Evolutionary conservation across 2,113 vertebrate genomes (phyloP).

Genomic region (Sorex araneus): DNA sequence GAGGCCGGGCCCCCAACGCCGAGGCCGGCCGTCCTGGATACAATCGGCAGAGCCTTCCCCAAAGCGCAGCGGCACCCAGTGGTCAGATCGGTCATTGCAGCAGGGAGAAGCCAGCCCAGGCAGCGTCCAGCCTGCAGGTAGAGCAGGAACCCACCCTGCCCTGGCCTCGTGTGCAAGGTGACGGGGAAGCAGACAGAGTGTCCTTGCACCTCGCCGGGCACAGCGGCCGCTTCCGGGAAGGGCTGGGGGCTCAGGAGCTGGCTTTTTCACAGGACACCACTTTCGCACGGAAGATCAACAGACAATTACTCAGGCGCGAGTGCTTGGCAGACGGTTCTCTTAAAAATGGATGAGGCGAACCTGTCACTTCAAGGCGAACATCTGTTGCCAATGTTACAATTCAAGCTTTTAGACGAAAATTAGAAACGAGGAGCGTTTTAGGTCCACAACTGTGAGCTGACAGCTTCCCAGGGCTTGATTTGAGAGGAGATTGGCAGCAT

Average conservation of each 20-base stretch:
- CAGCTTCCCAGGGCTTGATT: slow-evolving; percentile 3
- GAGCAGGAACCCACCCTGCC: no score
- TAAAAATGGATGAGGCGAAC: slow-evolving; percentile 42
- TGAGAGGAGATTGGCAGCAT: slow-evolving; percentile 11
- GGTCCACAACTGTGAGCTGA: slow-evolving; percentile 11
- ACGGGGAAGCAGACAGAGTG: neutral
- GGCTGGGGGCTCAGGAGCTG: no score
- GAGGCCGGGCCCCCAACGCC: no score
- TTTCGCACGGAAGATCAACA: neutral
- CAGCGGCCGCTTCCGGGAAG: fast-evolving
- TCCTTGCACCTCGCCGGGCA: fast-evolving
- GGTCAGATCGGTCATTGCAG: no score
- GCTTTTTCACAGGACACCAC: neutral
- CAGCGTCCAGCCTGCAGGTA: no score
- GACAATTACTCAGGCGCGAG: slow-evolving; percentile 42
- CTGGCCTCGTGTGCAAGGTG: no score
- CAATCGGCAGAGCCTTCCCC: no score
- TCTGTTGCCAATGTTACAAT: slow-evolving; percentile 17
- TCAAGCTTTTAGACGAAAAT: slow-evolving; percentile 42
- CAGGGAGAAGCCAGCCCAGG: no score
- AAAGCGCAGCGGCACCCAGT: no score
- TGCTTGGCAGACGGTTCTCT: slow-evolving; percentile 47
- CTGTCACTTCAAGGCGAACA: slow-evolving; percentile 51
- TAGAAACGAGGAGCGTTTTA: slow-evolving; percentile 46
- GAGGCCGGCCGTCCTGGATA: no score